phyloP scores from a whole-genome alignment of 1,140 invertebrate species.

The Brachionus sp. region DNA sequence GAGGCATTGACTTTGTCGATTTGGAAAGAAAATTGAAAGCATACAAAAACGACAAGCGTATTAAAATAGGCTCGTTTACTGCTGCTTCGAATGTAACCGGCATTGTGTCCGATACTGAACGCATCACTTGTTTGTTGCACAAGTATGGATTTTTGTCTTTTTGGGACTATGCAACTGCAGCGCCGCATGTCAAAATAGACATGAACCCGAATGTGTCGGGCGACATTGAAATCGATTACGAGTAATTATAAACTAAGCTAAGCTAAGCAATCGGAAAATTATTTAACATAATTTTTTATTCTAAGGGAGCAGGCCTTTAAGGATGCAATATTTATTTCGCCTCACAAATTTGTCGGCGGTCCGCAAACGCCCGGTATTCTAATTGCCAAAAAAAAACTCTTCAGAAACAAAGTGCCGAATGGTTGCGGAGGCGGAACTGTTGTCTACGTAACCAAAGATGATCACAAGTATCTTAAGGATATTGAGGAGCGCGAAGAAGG shows the following conservation, averaged over 20 bases:
- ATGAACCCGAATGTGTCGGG: conserved; percentile 70
- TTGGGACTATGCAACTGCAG: conserved; percentile 82
- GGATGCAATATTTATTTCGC: conserved; percentile 83
- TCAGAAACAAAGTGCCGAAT: conserved; percentile 63
- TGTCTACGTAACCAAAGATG: conserved; percentile 64
- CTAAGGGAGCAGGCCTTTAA: conserved; percentile 67
- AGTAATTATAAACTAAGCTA: too few species aligned
- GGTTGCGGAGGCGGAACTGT: conserved; percentile 66
- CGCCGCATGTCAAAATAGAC: conserved; percentile 73
- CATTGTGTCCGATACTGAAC: conserved; percentile 76
- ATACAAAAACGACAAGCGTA: conserved; percentile 50
- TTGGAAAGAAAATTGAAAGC: conserved; percentile 64
- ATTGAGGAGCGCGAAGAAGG: conserved; percentile 74
- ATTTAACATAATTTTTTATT: too few species aligned
- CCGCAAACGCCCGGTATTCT: conserved; percentile 75
- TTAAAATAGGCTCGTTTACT: conserved; percentile 78
- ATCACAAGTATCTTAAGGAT: conserved; percentile 65
- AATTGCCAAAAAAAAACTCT: conserved; percentile 67
- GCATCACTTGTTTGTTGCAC: conserved; percentile 75
- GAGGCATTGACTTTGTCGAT: conserved; percentile 73
- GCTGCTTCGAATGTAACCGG: conserved; percentile 84
- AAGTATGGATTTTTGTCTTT: conserved; percentile 76
- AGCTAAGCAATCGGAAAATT: too few species aligned
- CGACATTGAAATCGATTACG: conserved; percentile 36
- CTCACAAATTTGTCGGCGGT: conserved; percentile 85